A percentile compares a stretch with the other conserved stretches of the same genome.
Conservation (phyloP, 2,888 invertebrate species). For the Cataglyphis rosenhaueri region DNA sequence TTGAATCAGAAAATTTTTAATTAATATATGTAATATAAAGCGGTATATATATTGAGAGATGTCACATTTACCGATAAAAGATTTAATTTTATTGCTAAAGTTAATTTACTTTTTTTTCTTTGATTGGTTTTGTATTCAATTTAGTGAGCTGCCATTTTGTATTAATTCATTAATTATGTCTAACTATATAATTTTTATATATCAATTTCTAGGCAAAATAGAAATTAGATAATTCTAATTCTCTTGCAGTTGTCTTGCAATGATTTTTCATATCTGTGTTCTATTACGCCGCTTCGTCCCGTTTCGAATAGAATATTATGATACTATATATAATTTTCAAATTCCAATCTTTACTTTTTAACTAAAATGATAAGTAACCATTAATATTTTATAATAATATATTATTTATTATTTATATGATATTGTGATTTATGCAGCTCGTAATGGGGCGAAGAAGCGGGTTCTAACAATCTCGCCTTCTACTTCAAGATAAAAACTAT, state of each 20-base stretch:
- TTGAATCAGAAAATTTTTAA: slow-evolving; percentile 65
- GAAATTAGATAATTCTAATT: slow-evolving; percentile 81
- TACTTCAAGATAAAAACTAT: slow-evolving; percentile 53
- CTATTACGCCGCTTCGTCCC: slow-evolving; percentile 67
- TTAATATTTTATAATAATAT: neutral
- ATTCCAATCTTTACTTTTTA: neutral
- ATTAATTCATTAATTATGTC: slow-evolving; percentile 79
- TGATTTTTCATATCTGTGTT: slow-evolving; percentile 80
- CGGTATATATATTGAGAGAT: slow-evolving; percentile 41
- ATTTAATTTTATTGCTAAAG: slow-evolving; percentile 72
- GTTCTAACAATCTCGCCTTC: slow-evolving; percentile 52
- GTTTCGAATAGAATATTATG: slow-evolving; percentile 48
- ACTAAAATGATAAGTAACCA: neutral
- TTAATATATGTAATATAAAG: slow-evolving; percentile 58
- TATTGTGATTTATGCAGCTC: slow-evolving; percentile 3
- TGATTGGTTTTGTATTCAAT: slow-evolving; percentile 79
- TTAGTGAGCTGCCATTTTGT: slow-evolving; percentile 80
- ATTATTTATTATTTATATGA: neutral
- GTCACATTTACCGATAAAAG: slow-evolving; percentile 74
- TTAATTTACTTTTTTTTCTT: slow-evolving; percentile 73
- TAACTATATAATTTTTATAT: slow-evolving; percentile 79
- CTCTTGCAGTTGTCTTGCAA: slow-evolving; percentile 79
- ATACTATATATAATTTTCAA: neutral
- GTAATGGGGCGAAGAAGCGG: slow-evolving; percentile 52
- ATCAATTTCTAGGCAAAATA: slow-evolving; percentile 79